Evolutionary conservation across 2,797 vertebrate genomes (phyloP), one percentile per base, ranked within the genome.

Genomic region (Amniataba percoides): DNA sequence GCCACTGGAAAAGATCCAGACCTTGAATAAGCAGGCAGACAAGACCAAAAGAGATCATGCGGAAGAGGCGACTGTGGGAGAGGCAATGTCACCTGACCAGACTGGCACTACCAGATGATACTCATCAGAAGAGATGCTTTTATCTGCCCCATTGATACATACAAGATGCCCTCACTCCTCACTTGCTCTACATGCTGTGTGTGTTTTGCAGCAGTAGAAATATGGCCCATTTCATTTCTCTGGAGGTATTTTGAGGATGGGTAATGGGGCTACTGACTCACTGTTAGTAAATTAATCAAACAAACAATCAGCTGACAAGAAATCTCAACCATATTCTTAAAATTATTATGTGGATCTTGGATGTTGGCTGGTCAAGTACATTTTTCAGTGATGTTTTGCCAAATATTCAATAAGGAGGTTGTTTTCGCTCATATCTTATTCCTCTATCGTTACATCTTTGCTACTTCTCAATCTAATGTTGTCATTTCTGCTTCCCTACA

Each of bases 1-100:
- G 68, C 62, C n/a, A 36, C 68, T 91, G 89, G 81, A 92, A 64
- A 71, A 74, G 67, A 87, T 68, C 88, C 87, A 92, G 90, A 90
- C 85, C 85, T 90, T 88, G 86, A 88, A 70, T 80, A 60, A 77
- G 80, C 73, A 77, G 72, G 62, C 82, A 78, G 81, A 81, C 82
- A 65, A 58, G 74, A 82, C 66, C 82, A 85, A 74, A 19, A 57
- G 78, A 74, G 61, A 74, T 77, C 73, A 82, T 74, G 73, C 52
- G 34, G 82, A 79, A 67, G 75, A 82, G 80, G 65, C 89, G 82
- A 83, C 61, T 68, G 72, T 48, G 75, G 53, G 65, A 80, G 83
- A 81, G 73, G 61, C 82, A 82, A 72, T 67, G 86, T 79, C 88
- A 91, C 78, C 81, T 76, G 84, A 89, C 68, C 66, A 53, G 56